These are phyloP conservation scores for Anodontia alba DNA, from an alignment of 2,888 invertebrate genomes.

Conservation along the genomic window DNA sequence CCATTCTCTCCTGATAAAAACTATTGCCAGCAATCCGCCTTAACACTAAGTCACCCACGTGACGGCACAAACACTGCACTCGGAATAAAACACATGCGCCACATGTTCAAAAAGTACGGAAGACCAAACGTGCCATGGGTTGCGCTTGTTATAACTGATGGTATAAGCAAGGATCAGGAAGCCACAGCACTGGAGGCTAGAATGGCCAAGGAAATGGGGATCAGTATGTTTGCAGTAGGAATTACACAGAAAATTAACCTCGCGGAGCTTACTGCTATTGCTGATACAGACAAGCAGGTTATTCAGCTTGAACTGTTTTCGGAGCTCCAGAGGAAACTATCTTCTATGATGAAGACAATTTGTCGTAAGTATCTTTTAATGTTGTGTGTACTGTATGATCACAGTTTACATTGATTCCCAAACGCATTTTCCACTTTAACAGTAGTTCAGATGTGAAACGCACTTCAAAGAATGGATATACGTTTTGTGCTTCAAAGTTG, in stretches of 20 bases:
- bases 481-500: too few relatives aligned
- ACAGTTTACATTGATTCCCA: too few relatives aligned
- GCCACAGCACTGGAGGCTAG: conserved; percentile 82
- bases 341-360: conserved; percentile 52
- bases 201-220: conserved; percentile 80
- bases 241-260: conserved; percentile 80
- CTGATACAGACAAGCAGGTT: conserved; percentile 66
- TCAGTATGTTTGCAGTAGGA: conserved; percentile 84
- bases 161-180: conserved; percentile 76
- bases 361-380: conserved; percentile 58
- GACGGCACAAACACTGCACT: conserved; percentile 64
- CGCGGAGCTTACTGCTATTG: conserved; percentile 75
- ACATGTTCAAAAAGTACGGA: conserved; percentile 49
- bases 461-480: too few relatives aligned
- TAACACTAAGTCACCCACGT: conserved; percentile 51
- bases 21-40: conserved; percentile 46
- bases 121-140: conserved; percentile 80
- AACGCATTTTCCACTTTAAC: too few relatives aligned
- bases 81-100: conserved; percentile 66
- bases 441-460: too few relatives aligned
- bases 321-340: conserved; percentile 52
- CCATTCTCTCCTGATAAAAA: conserved; percentile 45
- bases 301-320: conserved; percentile 51
- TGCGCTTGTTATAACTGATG: conserved; percentile 84
- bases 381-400: too few relatives aligned